Evolutionary conservation across 1,140 invertebrate species (phyloP).

Genomic region (Achroia grisella): DNA sequence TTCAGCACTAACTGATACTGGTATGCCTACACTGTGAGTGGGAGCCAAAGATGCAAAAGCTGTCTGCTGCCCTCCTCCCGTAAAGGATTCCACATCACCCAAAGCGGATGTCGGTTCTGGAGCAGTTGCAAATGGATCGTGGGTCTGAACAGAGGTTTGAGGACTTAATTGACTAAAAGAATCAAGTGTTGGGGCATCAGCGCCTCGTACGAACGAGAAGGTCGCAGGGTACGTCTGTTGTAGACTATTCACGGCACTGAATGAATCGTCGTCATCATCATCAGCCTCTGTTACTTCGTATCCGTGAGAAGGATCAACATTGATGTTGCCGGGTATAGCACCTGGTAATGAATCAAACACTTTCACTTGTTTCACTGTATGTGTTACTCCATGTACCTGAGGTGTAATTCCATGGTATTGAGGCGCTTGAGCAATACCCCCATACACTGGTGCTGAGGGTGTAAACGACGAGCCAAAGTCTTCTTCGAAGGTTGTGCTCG

Average conservation of each 20-base stretch:
- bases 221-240: conserved; percentile 43
- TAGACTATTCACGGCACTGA: conserved; percentile 41
- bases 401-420: conserved; percentile 18
- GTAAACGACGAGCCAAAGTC: conserved; percentile 31
- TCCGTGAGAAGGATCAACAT: conserved; percentile 18
- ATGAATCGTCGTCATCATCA: conserved; percentile 53
- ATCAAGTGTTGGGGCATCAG: conserved; percentile 20
- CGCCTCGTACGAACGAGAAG: conserved; percentile 36
- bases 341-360: conserved; percentile 56
- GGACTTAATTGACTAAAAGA: conserved; percentile 28
- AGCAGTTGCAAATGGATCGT: conserved; percentile 34
- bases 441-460: conserved; percentile 30
- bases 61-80: conserved; percentile 18
- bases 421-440: conserved; percentile 11
- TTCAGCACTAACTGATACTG: conserved; percentile 11
- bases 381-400: conserved; percentile 43
- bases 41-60: conserved; percentile 23
- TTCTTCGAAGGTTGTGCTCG: conserved; percentile 30
- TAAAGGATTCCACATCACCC: conserved; percentile 31
- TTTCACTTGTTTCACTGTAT: conserved; percentile 60
- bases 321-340: conserved; percentile 19
- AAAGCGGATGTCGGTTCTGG: conserved; percentile 27
- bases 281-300: conserved; percentile 64
- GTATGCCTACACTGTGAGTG: conserved; percentile 3
- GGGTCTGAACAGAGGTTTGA: conserved; percentile 21